Base-by-base conservation (phyloP, 2,797 vertebrate species). In the Falco concolor region DNA sequence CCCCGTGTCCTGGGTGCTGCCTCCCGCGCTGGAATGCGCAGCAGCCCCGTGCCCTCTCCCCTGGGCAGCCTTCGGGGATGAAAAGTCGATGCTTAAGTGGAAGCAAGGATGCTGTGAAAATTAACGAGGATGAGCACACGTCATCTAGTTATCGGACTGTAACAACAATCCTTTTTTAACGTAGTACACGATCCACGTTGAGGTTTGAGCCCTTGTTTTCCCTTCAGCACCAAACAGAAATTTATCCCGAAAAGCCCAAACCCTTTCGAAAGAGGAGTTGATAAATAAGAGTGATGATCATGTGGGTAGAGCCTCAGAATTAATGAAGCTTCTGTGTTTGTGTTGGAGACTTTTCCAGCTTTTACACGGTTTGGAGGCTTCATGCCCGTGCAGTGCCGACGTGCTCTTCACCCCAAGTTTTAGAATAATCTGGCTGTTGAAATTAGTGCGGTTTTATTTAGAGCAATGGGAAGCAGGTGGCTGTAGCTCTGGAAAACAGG, bases 181-280 rank as follows among this genome's bases (percentile, higher is more conserved):
- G 7, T 12, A 12, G 5, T 7, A 13, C 5, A 1, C 4, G 18
- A 27, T 13, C 52, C n/a, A 1, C 3, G 4, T 12, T 3, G 7
- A 57, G 24, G 6, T 64, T 65, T 18, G 40, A 40, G 64, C 64
- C 6, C 1, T 36, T 15, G 20, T 25, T 47, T 23, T 36, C 30
- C 64, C 34, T 59, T 21, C 13, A 3, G 30, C 38, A 30, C 12
- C 3, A 6, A 38, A 8, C 23, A 5, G 53, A 52, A 69, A n/a
- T 12, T 92, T 20, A 38, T 12, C 60, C 53, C 8, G 53, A 14
- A 40, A 74, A 50, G 50, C 2, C 1, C 27, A n/a, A 67, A 49
- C 19, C 2, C 13, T 11, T 45, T 12, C 4, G 3, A 7, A 63
- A 44, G 36, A 38, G 70, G 60, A 49, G 3, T 5, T 16, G 73